Base-by-base conservation (phyloP, 2,797 vertebrate species). In the Pteronotus mesoamericanus region DNA sequence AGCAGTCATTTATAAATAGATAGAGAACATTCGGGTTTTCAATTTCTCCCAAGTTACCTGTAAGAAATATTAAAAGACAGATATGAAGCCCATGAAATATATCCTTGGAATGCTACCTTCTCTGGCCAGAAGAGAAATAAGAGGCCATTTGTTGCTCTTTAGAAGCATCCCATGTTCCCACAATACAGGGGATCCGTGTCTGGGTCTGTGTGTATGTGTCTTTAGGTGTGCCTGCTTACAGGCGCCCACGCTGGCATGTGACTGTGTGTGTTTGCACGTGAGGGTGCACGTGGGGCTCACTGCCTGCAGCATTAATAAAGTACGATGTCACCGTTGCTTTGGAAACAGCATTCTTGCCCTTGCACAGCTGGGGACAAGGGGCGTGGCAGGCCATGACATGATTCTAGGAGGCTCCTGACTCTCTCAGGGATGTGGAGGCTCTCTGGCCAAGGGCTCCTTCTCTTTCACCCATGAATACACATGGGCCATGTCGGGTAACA, bases 341-440 rank as follows among this genome's bases (percentile, higher is more conserved):
- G 94, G 93, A 94, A 94, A 90, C 55, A 51, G 69, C 48, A n/a
- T 91, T 69, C 68, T 71, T 86, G 61, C 51, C 82, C 59, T 64
- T 68, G 51, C 44, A 78, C 14, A 37, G 86, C 51, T 48, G 37
- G 89, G 89, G 61, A 86, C 64, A 39, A 95, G 19, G 21, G 46
- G 29, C 11, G 11, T 61, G 78, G 78, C 72, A 78, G 66, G 42
- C 68, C 32, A 26, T 29, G 79, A 66, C 51, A 16, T 5, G 51
- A 66, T 39, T 57, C 85, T 8, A 0, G 11, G 64, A 51, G 51
- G 32, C 80, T 87, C 94, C 39, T 94, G 77, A 68, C 83, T 75
- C 77, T 68, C 22, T 21, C 18, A 32, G 79, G 80, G 37, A 69
- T 55, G 1, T 14, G 24, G 64, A n/a, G 29, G 44, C 48, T 72